Evolutionary conservation across 2,888 invertebrate genomes (phyloP).

Genomic region (Pinctada fucata): DNA sequence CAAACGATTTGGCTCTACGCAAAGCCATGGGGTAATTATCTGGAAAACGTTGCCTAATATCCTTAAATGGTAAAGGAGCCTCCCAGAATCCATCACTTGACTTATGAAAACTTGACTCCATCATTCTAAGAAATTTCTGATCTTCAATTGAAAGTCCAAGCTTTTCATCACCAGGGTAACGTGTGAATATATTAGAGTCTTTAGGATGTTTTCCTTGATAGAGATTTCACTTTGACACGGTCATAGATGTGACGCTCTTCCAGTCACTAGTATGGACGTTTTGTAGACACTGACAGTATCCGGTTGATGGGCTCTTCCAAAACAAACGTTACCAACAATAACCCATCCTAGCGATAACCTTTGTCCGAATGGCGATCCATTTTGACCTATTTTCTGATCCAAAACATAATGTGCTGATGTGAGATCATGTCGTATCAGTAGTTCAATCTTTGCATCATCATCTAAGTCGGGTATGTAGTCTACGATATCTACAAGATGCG

Average conservation of each 20-base stretch:
- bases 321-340: background rate
- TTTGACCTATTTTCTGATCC: slow-evolving; percentile 3
- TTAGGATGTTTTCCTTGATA: background rate
- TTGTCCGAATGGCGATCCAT: background rate
- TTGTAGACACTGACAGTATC: background rate
- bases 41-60: background rate
- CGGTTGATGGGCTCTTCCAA: background rate
- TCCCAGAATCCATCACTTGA: slow-evolving; percentile 14
- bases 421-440: slow-evolving; percentile 4
- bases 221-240: background rate
- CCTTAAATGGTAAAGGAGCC: slow-evolving; percentile 5
- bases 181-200: slow-evolving; percentile 4
- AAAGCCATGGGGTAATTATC: background rate
- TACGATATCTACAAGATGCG: background rate
- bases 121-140: background rate
- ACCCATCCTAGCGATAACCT: slow-evolving; percentile 7
- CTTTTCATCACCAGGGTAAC: slow-evolving; percentile 8
- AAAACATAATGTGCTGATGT: background rate
- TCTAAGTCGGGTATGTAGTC: slow-evolving; percentile 4
- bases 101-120: slow-evolving; percentile 12
- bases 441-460: slow-evolving; percentile 1
- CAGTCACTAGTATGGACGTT: background rate
- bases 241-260: background rate
- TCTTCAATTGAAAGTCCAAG: slow-evolving; percentile 1
- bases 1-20: background rate